A percentile compares a stretch with the other conserved stretches of the same genome.
These are phyloP conservation scores for Chaetodon auriga DNA, from an alignment of 2,113 vertebrate species.

Conservation along the genomic window DNA sequence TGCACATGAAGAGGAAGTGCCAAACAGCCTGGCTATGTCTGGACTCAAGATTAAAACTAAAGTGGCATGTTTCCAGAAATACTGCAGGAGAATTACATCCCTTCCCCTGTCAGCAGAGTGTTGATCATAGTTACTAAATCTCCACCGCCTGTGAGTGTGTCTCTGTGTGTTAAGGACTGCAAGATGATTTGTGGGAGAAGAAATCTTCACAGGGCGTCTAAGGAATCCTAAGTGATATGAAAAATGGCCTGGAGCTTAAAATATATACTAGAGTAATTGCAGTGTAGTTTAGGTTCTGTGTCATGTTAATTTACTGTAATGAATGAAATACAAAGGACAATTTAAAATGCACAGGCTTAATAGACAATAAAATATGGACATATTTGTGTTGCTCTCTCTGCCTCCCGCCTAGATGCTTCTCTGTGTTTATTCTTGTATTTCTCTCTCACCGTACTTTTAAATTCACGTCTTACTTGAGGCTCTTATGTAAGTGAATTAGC, in stretches of 20 bases:
- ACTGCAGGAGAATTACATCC: slow-evolving; percentile 45
- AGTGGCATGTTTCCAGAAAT: slow-evolving; percentile 57
- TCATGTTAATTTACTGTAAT: slow-evolving; percentile 23
- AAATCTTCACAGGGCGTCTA: slow-evolving; percentile 32
- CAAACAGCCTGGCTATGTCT: slow-evolving; percentile 39
- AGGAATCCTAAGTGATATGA: slow-evolving; percentile 36
- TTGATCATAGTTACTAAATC: slow-evolving; percentile 61
- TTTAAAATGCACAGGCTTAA: slow-evolving; percentile 20
- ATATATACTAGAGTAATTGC: slow-evolving; percentile 41
- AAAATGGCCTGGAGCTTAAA: slow-evolving; percentile 12
- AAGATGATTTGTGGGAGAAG: slow-evolving; percentile 49
- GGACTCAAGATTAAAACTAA: slow-evolving; percentile 45
- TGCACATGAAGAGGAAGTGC: slow-evolving; percentile 36
- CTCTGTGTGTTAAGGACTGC: slow-evolving; percentile 36
- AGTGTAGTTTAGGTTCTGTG: slow-evolving; percentile 24
- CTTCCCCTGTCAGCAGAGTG: slow-evolving; percentile 44
- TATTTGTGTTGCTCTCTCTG: not conserved
- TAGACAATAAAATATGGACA: slow-evolving; percentile 1
- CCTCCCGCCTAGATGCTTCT: slow-evolving; percentile 7
- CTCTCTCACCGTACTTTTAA: slow-evolving; percentile 55
- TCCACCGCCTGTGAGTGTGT: slow-evolving; percentile 30
- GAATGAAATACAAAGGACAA: slow-evolving; percentile 17
- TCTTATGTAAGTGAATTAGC: slow-evolving; percentile 75
- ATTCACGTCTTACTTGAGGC: slow-evolving; percentile 43
- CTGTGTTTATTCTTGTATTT: slow-evolving; percentile 43